These are phyloP conservation scores for Atrina japonica DNA, from an alignment of 2,888 invertebrate genomes.

Conservation along the genomic window DNA sequence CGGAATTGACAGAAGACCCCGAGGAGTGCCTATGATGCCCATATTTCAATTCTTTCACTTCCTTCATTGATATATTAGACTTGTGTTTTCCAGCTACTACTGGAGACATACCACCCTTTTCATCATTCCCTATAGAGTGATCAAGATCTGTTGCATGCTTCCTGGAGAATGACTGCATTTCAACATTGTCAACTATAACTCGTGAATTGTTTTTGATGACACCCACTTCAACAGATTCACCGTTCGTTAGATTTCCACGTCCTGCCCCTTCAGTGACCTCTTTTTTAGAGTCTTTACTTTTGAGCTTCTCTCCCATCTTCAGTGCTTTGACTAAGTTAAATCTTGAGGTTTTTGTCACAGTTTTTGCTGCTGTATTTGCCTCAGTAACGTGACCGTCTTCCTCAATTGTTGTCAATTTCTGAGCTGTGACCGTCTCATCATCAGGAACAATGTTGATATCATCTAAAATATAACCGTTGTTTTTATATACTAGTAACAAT, in stretches of 20 bases:
- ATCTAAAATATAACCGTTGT: conserved; percentile 58
- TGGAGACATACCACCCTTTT: conserved; percentile 27
- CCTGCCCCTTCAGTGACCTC: conserved; percentile 45
- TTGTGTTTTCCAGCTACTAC: conserved; percentile 45
- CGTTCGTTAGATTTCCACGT: conserved; percentile 45
- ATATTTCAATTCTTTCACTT: conserved; percentile 32
- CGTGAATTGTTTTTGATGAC: conserved; percentile 57
- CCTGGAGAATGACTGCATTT: conserved; percentile 51
- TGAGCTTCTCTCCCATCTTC: conserved; percentile 56
- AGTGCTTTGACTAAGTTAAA: conserved; percentile 45
- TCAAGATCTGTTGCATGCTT: conserved; percentile 28
- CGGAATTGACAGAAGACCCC: conserved; percentile 57
- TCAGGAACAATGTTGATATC: conserved; percentile 60
- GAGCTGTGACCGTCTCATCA: conserved; percentile 34
- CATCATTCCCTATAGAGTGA: conserved; percentile 18
- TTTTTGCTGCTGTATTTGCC: conserved; percentile 37
- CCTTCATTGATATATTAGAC: conserved; percentile 8
- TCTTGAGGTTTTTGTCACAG: conserved; percentile 40
- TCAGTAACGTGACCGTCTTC: conserved; percentile 50
- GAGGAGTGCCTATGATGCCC: conserved; percentile 56
- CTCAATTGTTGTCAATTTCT: conserved; percentile 57
- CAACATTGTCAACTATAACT: conserved; percentile 57
- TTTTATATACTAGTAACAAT: too few relatives aligned
- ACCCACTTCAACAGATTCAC: conserved; percentile 57
- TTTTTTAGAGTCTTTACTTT: conserved; percentile 48